These are phyloP conservation scores for Pocillopora meandrina DNA, from an alignment of 92 coral and sea anemone genomes.

Conservation along the genomic window DNA sequence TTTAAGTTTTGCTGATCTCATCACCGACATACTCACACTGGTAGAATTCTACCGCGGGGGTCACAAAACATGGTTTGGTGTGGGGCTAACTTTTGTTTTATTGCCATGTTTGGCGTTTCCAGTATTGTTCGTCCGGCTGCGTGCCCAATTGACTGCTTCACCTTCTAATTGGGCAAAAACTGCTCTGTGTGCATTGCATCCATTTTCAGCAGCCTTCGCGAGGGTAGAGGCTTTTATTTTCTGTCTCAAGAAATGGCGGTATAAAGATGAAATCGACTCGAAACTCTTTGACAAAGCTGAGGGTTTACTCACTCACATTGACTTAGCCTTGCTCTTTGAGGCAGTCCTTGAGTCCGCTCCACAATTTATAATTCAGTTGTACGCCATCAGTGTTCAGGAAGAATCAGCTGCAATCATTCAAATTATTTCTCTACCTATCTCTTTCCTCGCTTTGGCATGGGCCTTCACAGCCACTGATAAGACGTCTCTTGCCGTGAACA, in stretches of 20 bases:
- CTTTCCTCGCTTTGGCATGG: constrained; percentile 55
- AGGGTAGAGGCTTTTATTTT: constrained; percentile 15
- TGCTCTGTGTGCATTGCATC: constrained; percentile 13
- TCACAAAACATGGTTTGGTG: constrained; percentile 42
- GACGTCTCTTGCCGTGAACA: background rate
- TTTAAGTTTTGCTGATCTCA: constrained; percentile 36
- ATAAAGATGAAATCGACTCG: background rate
- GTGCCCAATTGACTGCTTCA: background rate
- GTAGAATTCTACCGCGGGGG: constrained; percentile 30
- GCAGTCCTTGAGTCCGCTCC: constrained; percentile 56
- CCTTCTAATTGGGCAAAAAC: background rate
- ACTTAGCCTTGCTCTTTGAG: constrained; percentile 22
- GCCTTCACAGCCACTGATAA: constrained; percentile 25
- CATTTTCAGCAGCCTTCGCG: constrained; percentile 30
- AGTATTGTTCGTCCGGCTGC: background rate
- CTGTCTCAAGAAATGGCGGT: constrained; percentile 15
- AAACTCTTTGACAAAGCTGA: no score
- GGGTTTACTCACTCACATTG: background rate
- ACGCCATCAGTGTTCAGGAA: constrained; percentile 51
- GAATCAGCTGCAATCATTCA: constrained; percentile 42
- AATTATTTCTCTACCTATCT: constrained; percentile 42
- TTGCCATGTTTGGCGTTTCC: constrained; percentile 32
- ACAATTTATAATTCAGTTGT: constrained; percentile 57
- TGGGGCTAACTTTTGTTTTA: constrained; percentile 27
- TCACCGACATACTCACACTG: constrained; percentile 42